These are phyloP conservation scores for Cygnus atratus DNA, from an alignment of 2,113 vertebrate genomes.

Conservation along the genomic window DNA sequence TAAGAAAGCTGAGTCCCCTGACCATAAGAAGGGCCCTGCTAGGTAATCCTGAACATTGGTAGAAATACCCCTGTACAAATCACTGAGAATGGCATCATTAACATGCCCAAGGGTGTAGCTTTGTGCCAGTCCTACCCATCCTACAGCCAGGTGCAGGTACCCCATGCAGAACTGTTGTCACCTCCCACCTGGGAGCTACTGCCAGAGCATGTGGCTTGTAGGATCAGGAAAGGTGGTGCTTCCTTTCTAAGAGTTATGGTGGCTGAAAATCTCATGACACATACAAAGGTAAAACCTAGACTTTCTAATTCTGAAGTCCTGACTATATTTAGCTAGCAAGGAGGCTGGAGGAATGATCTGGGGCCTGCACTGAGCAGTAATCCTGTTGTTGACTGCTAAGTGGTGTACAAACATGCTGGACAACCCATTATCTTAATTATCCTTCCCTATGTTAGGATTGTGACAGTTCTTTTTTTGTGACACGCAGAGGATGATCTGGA, in stretches of 20 bases:
- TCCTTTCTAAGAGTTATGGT: background rate
- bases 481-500: slow-evolving; percentile 33
- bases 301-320: background rate
- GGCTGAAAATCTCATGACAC: background rate
- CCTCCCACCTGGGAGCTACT: background rate
- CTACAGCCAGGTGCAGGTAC: background rate
- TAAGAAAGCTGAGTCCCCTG: background rate
- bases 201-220: background rate
- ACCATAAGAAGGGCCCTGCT: background rate
- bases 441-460: background rate
- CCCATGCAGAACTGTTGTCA: background rate
- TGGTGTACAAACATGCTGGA: background rate
- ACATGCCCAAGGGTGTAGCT: background rate
- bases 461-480: background rate
- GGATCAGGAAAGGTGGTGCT: background rate
- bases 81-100: background rate
- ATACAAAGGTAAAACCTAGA: background rate
- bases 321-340: background rate
- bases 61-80: background rate
- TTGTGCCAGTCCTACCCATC: background rate
- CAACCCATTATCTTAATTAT: slow-evolving; percentile 47
- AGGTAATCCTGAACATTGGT: background rate
- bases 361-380: background rate
- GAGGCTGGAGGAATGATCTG: background rate
- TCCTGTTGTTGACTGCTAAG: background rate